phyloP scores from a whole-genome alignment of 2,797 vertebrate genomes.

The Scolopax bukidnonensis region DNA sequence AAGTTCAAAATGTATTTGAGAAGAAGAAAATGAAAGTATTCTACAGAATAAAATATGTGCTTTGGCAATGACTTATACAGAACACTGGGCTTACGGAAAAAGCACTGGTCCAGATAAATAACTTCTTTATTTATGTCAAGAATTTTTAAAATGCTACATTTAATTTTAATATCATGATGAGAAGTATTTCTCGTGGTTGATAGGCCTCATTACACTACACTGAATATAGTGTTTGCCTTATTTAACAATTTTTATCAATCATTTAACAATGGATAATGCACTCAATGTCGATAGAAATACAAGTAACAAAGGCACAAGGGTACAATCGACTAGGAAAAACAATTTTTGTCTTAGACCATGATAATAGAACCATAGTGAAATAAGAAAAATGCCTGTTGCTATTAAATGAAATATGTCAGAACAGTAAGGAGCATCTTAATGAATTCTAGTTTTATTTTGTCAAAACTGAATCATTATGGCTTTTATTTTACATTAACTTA shows the following conservation, averaged over 20 bases:
- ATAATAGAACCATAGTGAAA: neutral
- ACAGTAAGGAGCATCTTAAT: neutral
- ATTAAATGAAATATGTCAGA: neutral
- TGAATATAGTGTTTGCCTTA: slow-evolving; percentile 78
- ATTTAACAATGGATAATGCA: slow-evolving; percentile 71
- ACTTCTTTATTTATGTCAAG: slow-evolving; percentile 79
- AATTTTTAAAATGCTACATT: slow-evolving; percentile 81
- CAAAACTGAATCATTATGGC: neutral
- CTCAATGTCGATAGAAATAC: slow-evolving; percentile 38
- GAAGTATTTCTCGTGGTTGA: slow-evolving; percentile 65
- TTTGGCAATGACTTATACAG: slow-evolving; percentile 77
- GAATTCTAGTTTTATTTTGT: neutral
- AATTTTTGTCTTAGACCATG: slow-evolving; percentile 9
- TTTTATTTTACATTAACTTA: neutral
- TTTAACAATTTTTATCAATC: slow-evolving; percentile 82
- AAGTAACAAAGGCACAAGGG: slow-evolving; percentile 44
- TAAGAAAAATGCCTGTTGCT: neutral
- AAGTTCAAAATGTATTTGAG: slow-evolving; percentile 61
- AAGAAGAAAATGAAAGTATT: slow-evolving; percentile 45
- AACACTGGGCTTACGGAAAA: slow-evolving; percentile 77
- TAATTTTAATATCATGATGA: slow-evolving; percentile 81
- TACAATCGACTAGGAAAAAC: slow-evolving; percentile 40
- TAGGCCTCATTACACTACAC: slow-evolving; percentile 77
- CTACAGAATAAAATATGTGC: slow-evolving; percentile 75
- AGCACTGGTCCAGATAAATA: slow-evolving; percentile 79